Evolutionary conservation across 2,113 vertebrate species (phyloP), one percentile per base, ranked within the genome.

Genomic region (Ptilonorhynchus violaceus): DNA sequence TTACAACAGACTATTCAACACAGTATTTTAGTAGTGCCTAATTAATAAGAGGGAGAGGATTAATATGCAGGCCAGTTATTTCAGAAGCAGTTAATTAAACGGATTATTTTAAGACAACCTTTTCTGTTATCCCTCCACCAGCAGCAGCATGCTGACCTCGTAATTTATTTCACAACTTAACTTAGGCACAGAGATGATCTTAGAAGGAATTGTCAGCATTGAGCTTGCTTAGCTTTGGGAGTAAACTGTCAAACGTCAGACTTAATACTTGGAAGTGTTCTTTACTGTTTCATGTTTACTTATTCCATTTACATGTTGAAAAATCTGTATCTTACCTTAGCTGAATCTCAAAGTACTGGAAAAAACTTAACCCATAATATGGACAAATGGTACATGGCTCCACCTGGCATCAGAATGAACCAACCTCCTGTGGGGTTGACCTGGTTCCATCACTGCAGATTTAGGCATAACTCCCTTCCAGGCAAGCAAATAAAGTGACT

Each of bases 11-110:
- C 85, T 73, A 44, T 55, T 89, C 42, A 73, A 17, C 55, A 67
- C 7, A 30, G 53, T 78, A 64, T 69, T 94, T 79, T 44, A 79
- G 69, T 68, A 31, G 72, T 70, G 28, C 63, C 79, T 85, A 74
- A 78, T 93, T 94, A 92, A 13, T 55, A 63, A 80, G 56, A 77
- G 35, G 63, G 47, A 22, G 64, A 81, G 49, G 4, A 23, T 50
- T 94, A 88, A 73, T 44, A 95, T 64, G 52, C 85, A 91, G 85
- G 88, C 30, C 72, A 89, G 30, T 78, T 94, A 94, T 92, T 96
- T 95, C 75, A 84, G 78, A 74, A 86, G 37, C 9, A 5, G 24
- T 44, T 94, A 47, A 68, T 96, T 75, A 77, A 92, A 55, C 28
- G 21, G 31, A 55, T 64, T 95, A 91, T 93, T 95, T 96, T 88